phyloP scores from a whole-genome alignment of 1,140 invertebrate species.

The Drosophila nasuta region DNA sequence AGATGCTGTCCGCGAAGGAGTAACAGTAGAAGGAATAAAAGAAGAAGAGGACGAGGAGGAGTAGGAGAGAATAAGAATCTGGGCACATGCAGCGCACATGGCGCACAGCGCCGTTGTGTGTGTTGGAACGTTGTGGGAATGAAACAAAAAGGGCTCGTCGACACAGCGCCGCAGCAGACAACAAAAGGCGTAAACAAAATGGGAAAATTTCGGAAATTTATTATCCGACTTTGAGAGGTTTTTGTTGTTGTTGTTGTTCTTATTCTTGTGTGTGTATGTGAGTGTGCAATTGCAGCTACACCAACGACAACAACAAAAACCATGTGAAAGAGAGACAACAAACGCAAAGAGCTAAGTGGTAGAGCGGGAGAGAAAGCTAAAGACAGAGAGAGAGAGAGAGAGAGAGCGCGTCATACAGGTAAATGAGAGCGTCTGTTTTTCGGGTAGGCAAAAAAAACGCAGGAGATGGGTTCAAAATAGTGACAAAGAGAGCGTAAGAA shows the following conservation, averaged over 20 bases:
- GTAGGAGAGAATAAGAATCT: conserved; percentile 29
- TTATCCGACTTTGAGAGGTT: conserved; percentile 9
- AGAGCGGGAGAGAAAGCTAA: background rate
- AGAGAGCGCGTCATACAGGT: conserved; percentile 28
- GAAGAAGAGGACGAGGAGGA: too few relatives aligned
- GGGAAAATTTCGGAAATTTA: conserved; percentile 44
- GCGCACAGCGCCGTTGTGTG: conserved; percentile 16
- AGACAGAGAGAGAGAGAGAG: background rate
- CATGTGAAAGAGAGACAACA: conserved; percentile 1
- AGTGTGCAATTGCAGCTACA: conserved; percentile 46
- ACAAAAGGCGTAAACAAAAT: conserved; percentile 54
- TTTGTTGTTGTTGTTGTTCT: background rate
- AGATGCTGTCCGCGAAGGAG: background rate
- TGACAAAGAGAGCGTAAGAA: conserved; percentile 1
- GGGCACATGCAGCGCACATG: conserved; percentile 78
- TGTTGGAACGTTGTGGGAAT: conserved; percentile 54
- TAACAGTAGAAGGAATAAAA: too few relatives aligned
- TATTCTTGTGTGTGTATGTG: conserved; percentile 9
- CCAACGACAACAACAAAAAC: background rate
- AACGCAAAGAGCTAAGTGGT: background rate
- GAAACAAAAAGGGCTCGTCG: conserved; percentile 49
- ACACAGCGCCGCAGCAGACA: conserved; percentile 28
- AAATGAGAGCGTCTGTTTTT: conserved; percentile 30
- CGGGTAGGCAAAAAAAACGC: conserved; percentile 5
- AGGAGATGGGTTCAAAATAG: background rate